Evolutionary conservation across 2,888 invertebrate genomes (phyloP).

Genomic region (Diloba caeruleocephala): DNA sequence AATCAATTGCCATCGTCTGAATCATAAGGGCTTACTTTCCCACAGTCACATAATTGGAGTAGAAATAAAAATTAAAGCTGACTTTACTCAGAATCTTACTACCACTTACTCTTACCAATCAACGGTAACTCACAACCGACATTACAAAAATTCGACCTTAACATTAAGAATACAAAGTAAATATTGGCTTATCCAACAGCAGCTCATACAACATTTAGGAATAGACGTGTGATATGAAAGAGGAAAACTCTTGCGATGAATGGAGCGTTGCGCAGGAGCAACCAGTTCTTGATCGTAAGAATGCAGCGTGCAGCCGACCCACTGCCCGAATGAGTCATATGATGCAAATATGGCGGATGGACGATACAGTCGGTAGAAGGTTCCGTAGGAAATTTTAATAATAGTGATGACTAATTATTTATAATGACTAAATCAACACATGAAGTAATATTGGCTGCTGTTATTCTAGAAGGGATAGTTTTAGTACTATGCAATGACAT

Average conservation of each 20-base stretch:
- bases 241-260: slow-evolving; percentile 57
- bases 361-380: slow-evolving; percentile 16
- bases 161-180: accelerated
- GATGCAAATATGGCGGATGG: slow-evolving; percentile 35
- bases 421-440: too few species aligned
- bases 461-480: too few species aligned
- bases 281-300: slow-evolving; percentile 69
- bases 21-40: slow-evolving; percentile 62
- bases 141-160: slow-evolving; percentile 19
- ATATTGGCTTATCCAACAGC: background rate
- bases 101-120: slow-evolving; percentile 20
- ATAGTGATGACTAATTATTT: too few species aligned
- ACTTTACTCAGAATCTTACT: slow-evolving; percentile 68
- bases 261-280: slow-evolving; percentile 50
- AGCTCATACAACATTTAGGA: slow-evolving; percentile 26
- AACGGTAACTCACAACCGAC: background rate
- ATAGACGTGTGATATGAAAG: slow-evolving; percentile 24
- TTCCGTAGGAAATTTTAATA: slow-evolving; percentile 7
- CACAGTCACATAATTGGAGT: slow-evolving; percentile 64
- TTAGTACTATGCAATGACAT: too few species aligned
- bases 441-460: too few species aligned
- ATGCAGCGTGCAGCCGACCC: slow-evolving; percentile 71
- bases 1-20: slow-evolving; percentile 38
- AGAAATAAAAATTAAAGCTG: slow-evolving; percentile 55
- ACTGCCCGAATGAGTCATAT: slow-evolving; percentile 78